phyloP scores from a whole-genome alignment of 2,797 vertebrate species.

The Sparidentex hasta region DNA sequence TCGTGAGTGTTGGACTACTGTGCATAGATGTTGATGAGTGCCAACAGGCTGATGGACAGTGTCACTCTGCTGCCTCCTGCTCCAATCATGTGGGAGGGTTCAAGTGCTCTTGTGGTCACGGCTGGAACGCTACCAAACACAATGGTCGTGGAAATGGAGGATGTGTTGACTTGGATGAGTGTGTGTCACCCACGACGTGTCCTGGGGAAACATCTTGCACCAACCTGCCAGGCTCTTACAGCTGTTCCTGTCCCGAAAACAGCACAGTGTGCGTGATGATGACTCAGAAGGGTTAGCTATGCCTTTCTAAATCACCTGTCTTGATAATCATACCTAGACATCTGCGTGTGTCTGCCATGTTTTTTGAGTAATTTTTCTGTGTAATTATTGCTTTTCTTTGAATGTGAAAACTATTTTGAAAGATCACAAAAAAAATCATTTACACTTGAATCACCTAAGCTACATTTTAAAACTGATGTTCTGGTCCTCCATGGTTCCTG shows the following conservation, averaged over 20 bases:
- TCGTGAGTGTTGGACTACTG: slow-evolving; percentile 74
- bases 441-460: too few relatives aligned
- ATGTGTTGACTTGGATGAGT: slow-evolving; percentile 86
- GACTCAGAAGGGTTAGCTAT: slow-evolving; percentile 79
- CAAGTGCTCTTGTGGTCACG: slow-evolving; percentile 79
- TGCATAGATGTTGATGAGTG: slow-evolving; percentile 89
- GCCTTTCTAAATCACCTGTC: slow-evolving; percentile 29
- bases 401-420: neutral
- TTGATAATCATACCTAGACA: neutral
- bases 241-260: slow-evolving; percentile 79
- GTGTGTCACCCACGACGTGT: slow-evolving; percentile 71
- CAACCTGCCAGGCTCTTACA: slow-evolving; percentile 84
- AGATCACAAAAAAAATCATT: too few relatives aligned
- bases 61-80: slow-evolving; percentile 84
- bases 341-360: neutral
- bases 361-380: neutral
- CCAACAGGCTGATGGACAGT: slow-evolving; percentile 73
- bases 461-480: too few relatives aligned
- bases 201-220: slow-evolving; percentile 71
- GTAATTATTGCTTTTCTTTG: neutral
- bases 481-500: too few relatives aligned
- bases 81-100: slow-evolving; percentile 83
- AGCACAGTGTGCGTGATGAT: slow-evolving; percentile 64
- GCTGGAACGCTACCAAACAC: slow-evolving; percentile 77
- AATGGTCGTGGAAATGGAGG: slow-evolving; percentile 71